Conservation (phyloP, 2,113 vertebrate genomes). For the Tragelaphus imberbis region DNA sequence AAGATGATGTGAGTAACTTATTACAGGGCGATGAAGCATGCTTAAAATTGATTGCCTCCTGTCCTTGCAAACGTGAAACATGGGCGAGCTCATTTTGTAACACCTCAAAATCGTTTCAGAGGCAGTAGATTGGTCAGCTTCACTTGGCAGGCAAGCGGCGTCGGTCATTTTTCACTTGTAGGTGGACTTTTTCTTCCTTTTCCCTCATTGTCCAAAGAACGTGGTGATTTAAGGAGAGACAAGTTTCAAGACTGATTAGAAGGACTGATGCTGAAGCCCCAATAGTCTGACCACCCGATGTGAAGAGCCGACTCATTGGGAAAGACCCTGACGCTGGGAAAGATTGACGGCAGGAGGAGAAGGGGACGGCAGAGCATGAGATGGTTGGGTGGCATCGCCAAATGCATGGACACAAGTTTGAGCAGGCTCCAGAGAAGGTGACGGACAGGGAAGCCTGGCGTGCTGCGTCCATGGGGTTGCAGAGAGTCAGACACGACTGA, state of each 20-base stretch:
- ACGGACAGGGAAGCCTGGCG: background rate
- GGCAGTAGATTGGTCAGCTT: slow-evolving; percentile 32
- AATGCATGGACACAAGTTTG: background rate
- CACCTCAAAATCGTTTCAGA: slow-evolving; percentile 22
- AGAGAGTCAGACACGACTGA: accelerated
- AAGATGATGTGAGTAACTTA: slow-evolving; percentile 30
- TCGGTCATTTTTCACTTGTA: background rate
- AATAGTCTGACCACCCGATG: background rate
- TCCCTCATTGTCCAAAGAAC: background rate
- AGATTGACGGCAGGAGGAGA: background rate
- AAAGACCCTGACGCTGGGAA: background rate
- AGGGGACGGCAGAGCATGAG: accelerated
- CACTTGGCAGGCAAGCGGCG: background rate
- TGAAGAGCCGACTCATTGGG: background rate
- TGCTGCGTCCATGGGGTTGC: accelerated
- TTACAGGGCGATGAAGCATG: background rate
- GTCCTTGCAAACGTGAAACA: slow-evolving; percentile 28
- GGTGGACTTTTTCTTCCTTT: background rate
- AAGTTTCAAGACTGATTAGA: background rate
- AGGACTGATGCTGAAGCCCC: background rate
- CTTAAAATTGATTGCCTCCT: slow-evolving; percentile 23
- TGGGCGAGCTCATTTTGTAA: background rate
- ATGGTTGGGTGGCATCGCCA: background rate
- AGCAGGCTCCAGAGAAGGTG: background rate
- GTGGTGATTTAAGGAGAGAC: background rate